Evolutionary conservation across 2,113 vertebrate genomes (phyloP), one percentile per base, ranked within the genome.

Genomic region (Rhinolophus ferrumequinum): DNA sequence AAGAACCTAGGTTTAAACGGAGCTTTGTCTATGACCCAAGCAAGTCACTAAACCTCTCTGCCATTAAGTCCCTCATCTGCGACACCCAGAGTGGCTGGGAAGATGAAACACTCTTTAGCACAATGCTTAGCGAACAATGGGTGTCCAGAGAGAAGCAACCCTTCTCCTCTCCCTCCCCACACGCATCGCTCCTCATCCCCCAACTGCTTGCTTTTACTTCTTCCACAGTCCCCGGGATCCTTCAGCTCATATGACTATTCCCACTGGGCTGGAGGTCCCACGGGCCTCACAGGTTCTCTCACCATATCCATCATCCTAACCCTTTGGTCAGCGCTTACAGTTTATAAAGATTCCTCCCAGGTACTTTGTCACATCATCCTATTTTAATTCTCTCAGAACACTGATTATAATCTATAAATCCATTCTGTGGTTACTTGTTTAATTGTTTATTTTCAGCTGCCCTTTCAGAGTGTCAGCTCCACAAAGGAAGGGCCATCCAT

Each of bases 91-190:
- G 84, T 58, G 33, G 35, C 38, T 14, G 35, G 10, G 75, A 75
- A 38, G 47, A 50, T 9, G 13, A 75, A 60, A 30, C 11, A 5
- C 16, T 8, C 15, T 9, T 9, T 8, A 60, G 28, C n/a, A 64
- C 15, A 0, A 21, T 8, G 15, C 38, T 77, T 26, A 6, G 30
- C 2, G 16, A 54, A 54, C 52, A 54, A 54, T 54, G 52, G 8
- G 8, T 38, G 30, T 38, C 18, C 52, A 58, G n/a, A 38, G 12
- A 77, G 16, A 2, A 64, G 44, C 2, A 62, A 60, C 24, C 58
- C 7, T 2, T n/a, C 54, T 11, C 10, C 5, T 7, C 16, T 80
- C 7, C 9, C 16, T 73, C 35, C 47, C 50, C 14, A 21, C 0
- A 5, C 3, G 0, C 10, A 4, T 22, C 66, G 38, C 69, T 67